Conservation (phyloP, 2,113 vertebrate species). For the Smithornis capensis region DNA sequence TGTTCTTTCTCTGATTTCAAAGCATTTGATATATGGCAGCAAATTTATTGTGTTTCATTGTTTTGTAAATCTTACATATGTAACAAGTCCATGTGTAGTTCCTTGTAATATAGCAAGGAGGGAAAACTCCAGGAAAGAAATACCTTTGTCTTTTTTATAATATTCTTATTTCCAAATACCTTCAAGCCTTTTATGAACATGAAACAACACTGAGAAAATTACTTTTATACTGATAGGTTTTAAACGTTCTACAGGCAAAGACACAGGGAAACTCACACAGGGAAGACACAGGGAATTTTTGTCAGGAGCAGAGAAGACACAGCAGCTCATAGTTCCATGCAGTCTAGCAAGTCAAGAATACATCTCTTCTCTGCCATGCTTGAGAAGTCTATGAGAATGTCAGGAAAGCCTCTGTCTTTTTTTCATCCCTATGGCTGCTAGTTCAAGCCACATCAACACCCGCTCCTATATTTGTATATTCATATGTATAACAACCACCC, state of each 20-base stretch:
- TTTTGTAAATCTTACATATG: background rate
- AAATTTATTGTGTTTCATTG: background rate
- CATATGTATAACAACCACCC: background rate
- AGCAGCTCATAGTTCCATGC: background rate
- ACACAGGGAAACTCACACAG: background rate
- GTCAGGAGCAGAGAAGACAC: background rate
- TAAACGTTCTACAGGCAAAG: background rate
- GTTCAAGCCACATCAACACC: background rate
- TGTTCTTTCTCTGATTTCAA: background rate
- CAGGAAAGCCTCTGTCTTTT: background rate
- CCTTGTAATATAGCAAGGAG: background rate
- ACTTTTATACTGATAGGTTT: background rate
- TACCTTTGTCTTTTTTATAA: background rate
- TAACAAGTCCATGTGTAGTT: background rate
- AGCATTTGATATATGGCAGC: background rate
- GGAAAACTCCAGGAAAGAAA: background rate
- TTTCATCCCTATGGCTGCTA: background rate
- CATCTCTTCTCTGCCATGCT: background rate
- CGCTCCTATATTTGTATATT: background rate
- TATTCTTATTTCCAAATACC: slow-evolving; percentile 15
- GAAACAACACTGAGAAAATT: background rate
- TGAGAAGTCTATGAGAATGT: background rate
- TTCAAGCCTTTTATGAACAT: background rate
- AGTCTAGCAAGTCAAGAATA: background rate
- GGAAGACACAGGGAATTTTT: background rate